Base-by-base conservation (phyloP, 2,797 vertebrate genomes). In the Micropoecilia bifurca region DNA sequence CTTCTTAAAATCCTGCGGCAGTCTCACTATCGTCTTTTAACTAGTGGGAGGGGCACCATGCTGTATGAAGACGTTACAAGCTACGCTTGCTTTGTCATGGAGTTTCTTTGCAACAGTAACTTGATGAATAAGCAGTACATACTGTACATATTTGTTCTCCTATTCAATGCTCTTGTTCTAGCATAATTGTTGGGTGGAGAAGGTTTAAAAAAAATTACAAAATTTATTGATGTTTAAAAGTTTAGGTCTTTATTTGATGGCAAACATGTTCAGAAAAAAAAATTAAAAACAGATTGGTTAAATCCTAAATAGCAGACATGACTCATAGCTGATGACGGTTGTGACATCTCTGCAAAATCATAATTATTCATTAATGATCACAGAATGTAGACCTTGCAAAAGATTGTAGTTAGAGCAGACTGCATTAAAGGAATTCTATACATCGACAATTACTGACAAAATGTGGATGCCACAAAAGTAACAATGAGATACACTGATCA, bases 21-120 rank as follows among this genome's bases (percentile, higher is more conserved):
- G 57, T 75, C 83, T 92, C 87, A 92, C 87, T 91, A 85, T 86
- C 86, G 91, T 88, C 72, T 81, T 90, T 91, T 90, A 91, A 91
- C 43, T 83, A 63, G 76, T 75, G 88, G 87, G 80, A 87, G 86
- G 73, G 81, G 80, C 77, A 76, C 87, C 90, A 85, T 88, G 77
- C 88, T 88, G 89, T 78, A 73, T 84, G 82, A 86, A 90, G 80
- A 82, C 74, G 83, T 63, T 84, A 83, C 78, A 85, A 68, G 41
- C 74, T 75, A 79, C 72, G 20, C 73, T 86, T 3, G 59, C 87
- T 87, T 83, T 16, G 71, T 79, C 72, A 61, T 46, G 61, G 69
- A 36, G 72, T 69, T 48, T 43, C 28, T 6, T 45, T 47, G 20
- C 73, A 63, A 80, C 53, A 61, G 30, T 68, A 33, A 66, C 66